These are phyloP conservation scores for Eupleurogrammus muticus DNA, from an alignment of 2,797 vertebrate species.

Conservation along the genomic window DNA sequence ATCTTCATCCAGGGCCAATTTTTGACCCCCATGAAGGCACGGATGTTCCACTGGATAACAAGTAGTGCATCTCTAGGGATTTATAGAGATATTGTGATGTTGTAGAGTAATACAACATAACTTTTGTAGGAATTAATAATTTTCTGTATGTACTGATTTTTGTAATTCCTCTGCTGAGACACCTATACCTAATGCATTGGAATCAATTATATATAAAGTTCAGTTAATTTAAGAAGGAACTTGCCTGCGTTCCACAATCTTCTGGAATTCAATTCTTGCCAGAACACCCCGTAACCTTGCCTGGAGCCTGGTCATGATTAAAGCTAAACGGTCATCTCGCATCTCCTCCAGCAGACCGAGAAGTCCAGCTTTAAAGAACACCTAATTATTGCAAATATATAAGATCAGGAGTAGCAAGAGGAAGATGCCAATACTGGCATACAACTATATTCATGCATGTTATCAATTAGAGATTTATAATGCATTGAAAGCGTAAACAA, in stretches of 20 bases:
- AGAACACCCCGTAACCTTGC: conserved; percentile 83
- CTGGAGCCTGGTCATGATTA: conserved; percentile 86
- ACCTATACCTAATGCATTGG: neutral
- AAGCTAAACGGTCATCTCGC: conserved; percentile 86
- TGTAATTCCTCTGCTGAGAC: neutral
- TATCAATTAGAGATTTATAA: neutral
- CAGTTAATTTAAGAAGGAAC: neutral
- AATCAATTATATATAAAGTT: neutral
- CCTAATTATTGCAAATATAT: conserved; percentile 62
- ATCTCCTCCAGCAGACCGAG: conserved; percentile 87
- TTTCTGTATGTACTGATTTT: neutral
- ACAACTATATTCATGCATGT: neutral
- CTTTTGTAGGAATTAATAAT: neutral
- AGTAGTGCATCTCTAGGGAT: conserved; percentile 83
- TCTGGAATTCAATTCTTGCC: conserved; percentile 85
- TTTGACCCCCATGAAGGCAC: conserved; percentile 93
- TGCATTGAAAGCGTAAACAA: neutral
- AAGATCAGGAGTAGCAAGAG: neutral
- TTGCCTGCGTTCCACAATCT: conserved; percentile 85
- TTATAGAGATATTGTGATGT: neutral
- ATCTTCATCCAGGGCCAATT: conserved; percentile 96
- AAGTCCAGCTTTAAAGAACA: conserved; percentile 89
- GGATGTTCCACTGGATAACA: conserved; percentile 90
- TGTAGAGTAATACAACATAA: neutral
- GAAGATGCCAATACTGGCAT: neutral